These are phyloP conservation scores for Molanna angustata DNA, from an alignment of 2,888 invertebrate genomes.

Conservation along the genomic window DNA sequence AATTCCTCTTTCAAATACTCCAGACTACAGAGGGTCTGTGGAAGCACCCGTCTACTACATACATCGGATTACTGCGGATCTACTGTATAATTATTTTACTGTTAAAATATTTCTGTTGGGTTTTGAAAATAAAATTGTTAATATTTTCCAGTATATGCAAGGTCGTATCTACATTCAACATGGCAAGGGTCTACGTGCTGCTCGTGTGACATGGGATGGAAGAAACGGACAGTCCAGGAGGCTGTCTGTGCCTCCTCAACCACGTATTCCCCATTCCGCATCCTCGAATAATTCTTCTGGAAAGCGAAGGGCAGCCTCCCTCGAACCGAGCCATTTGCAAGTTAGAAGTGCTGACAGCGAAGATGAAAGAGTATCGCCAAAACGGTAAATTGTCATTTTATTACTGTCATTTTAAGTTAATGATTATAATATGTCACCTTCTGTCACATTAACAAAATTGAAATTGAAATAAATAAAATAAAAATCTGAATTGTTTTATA, in stretches of 20 bases:
- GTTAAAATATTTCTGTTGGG: too few species aligned
- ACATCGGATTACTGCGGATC: too few species aligned
- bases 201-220: conserved; percentile 51
- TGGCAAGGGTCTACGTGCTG: conserved; percentile 64
- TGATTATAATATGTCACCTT: not conserved
- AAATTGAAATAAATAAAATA: too few species aligned
- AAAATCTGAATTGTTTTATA: too few species aligned
- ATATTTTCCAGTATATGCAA: conserved; percentile 65
- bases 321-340: conserved; percentile 37
- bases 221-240: conserved; percentile 49
- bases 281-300: conserved; percentile 36
- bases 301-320: conserved; percentile 39
- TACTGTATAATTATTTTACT: too few species aligned
- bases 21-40: too few species aligned
- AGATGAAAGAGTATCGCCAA: conserved; percentile 44
- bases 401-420: not conserved
- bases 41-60: too few species aligned
- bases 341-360: conserved; percentile 41
- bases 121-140: not conserved
- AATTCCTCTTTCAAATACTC: too few species aligned
- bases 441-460: too few species aligned
- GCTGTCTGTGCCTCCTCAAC: conserved; percentile 52
- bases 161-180: conserved; percentile 73
- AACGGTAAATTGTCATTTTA: conserved; percentile 18
- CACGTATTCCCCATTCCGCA: not conserved